These are phyloP conservation scores for Saccostrea cuccullata DNA, from an alignment of 1,140 invertebrate species.

Conservation along the genomic window DNA sequence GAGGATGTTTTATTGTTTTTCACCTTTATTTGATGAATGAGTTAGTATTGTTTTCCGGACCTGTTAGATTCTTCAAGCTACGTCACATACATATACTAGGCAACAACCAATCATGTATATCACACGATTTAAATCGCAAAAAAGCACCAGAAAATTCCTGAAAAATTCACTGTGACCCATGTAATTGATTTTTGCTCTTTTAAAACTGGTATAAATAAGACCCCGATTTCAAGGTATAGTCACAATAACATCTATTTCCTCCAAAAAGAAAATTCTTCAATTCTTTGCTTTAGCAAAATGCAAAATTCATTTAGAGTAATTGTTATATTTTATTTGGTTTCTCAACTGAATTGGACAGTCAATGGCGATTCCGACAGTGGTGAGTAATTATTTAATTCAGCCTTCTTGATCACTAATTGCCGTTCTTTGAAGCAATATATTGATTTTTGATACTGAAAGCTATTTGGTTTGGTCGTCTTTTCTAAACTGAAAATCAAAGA, in stretches of 20 bases:
- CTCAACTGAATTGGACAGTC: background rate
- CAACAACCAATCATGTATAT: background rate
- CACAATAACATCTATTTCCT: background rate
- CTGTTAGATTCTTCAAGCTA: background rate
- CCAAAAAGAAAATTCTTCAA: background rate
- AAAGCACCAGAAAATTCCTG: background rate
- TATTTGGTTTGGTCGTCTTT: too few relatives aligned
- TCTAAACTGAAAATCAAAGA: too few relatives aligned
- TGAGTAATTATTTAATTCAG: background rate
- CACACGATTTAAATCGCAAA: constrained; percentile 13
- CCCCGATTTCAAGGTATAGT: background rate
- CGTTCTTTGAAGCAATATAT: too few relatives aligned
- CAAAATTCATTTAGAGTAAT: background rate
- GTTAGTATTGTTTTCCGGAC: background rate
- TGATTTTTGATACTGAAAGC: too few relatives aligned
- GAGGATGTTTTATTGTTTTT: constrained; percentile 1
- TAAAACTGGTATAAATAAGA: constrained; percentile 12
- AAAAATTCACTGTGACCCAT: background rate
- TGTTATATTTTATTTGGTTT: background rate
- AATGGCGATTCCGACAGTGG: background rate
- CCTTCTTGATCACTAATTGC: too few relatives aligned
- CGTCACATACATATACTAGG: background rate
- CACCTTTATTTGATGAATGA: background rate
- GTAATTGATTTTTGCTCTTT: constrained; percentile 1
- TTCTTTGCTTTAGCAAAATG: background rate